Evolutionary conservation across 2,797 vertebrate species (phyloP).

Genomic region (Botia almorhae): DNA sequence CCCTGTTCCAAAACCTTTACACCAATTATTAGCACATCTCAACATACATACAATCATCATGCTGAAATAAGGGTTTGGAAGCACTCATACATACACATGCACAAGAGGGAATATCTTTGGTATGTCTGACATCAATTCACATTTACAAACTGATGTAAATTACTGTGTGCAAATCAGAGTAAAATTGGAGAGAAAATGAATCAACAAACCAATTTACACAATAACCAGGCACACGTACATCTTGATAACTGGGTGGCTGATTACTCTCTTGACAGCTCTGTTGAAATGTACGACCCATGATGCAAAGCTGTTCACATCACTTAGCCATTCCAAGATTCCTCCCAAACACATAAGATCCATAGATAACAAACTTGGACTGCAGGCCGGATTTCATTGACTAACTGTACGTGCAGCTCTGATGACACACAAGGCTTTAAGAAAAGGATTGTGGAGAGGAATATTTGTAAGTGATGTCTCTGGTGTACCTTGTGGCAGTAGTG

Average conservation of each 20-base stretch:
- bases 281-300: constrained; percentile 57
- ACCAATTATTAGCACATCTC: neutral
- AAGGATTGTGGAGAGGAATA: neutral
- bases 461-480: too few species aligned
- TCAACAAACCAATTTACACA: neutral
- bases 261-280: constrained; percentile 27
- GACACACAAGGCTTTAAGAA: constrained; percentile 28
- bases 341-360: constrained; percentile 66
- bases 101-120: neutral
- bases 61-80: neutral
- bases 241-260: constrained; percentile 26
- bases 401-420: constrained; percentile 27
- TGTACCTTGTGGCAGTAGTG: constrained; percentile 98
- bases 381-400: constrained; percentile 35
- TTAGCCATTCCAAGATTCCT: constrained; percentile 73
- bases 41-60: neutral
- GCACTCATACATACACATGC: neutral
- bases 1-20: constrained; percentile 1
- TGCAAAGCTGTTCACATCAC: constrained; percentile 70
- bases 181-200: neutral
- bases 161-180: neutral
- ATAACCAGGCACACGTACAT: constrained; percentile 11
- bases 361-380: constrained; percentile 65
- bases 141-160: neutral
- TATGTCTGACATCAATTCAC: neutral